phyloP scores from a whole-genome alignment of 2,113 vertebrate genomes.

The Anolis sagrei region DNA sequence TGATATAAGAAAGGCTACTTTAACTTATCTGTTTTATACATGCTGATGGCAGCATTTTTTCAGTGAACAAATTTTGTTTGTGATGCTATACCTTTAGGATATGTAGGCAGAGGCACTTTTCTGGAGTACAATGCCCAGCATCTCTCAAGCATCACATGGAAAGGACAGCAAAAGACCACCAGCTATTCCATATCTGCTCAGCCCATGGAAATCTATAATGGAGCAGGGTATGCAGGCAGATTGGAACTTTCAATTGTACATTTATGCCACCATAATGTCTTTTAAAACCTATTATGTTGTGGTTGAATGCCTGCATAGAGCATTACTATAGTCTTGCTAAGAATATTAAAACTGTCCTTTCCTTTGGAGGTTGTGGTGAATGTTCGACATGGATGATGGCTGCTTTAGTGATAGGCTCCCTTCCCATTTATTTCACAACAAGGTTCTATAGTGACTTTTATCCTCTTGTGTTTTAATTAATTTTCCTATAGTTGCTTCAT shows the following conservation, averaged over 20 bases:
- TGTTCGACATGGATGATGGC: slow-evolving; percentile 49
- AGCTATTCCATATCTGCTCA: background rate
- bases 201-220: background rate
- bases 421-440: slow-evolving; percentile 33
- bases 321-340: background rate
- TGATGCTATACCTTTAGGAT: too few species aligned
- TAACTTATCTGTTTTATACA: too few species aligned
- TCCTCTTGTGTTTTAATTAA: slow-evolving; percentile 71
- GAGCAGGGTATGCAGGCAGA: background rate
- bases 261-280: background rate
- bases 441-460: slow-evolving; percentile 56
- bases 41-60: too few species aligned
- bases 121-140: too few species aligned
- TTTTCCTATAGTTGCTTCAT: slow-evolving; percentile 70
- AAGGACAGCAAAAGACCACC: too few species aligned
- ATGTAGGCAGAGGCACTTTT: too few species aligned
- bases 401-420: slow-evolving; percentile 35
- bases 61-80: too few species aligned
- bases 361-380: slow-evolving; percentile 53
- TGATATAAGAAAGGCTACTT: too few species aligned
- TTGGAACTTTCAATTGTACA: background rate
- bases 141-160: too few species aligned
- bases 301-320: background rate
- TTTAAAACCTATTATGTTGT: background rate
- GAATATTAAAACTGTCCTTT: slow-evolving; percentile 60